Evolutionary conservation across 2,888 invertebrate genomes (phyloP).

Genomic region (Phaonia tiefii): DNA sequence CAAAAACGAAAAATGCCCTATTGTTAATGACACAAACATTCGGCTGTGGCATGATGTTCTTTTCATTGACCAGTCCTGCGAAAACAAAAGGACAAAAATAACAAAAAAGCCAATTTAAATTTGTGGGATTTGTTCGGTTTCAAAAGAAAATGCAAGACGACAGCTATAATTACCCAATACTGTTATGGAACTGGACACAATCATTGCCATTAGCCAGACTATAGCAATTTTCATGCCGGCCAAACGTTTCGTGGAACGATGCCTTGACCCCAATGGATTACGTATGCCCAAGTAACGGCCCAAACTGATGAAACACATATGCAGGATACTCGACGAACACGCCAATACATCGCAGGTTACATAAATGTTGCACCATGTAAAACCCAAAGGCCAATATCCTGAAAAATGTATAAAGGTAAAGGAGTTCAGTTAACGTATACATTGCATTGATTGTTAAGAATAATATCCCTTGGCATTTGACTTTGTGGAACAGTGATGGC

Average conservation of each 20-base stretch:
- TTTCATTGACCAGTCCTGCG: conserved; percentile 87
- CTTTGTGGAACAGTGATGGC: no score
- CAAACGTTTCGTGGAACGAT: conserved; percentile 90
- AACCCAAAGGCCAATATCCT: conserved; percentile 96
- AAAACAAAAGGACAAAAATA: conserved; percentile 38
- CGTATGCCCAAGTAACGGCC: conserved; percentile 94
- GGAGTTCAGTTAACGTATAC: no score
- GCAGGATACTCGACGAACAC: conserved; percentile 97
- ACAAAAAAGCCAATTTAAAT: background rate
- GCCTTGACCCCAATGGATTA: conserved; percentile 92
- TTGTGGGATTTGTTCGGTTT: background rate
- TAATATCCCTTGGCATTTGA: no score
- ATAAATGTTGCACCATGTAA: conserved; percentile 96
- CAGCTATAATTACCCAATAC: conserved; percentile 86
- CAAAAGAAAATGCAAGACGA: background rate
- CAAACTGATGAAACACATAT: conserved; percentile 94
- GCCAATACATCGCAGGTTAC: conserved; percentile 97
- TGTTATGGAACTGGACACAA: conserved; percentile 92
- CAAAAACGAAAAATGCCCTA: conserved; percentile 92
- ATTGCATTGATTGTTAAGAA: no score
- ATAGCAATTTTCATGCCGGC: conserved; percentile 93
- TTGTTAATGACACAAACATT: conserved; percentile 91
- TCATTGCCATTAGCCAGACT: conserved; percentile 95
- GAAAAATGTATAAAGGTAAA: no score
- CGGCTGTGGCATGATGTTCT: conserved; percentile 90